A percentile compares a stretch with the other conserved stretches of the same genome.
phyloP scores from a whole-genome alignment of 2,888 invertebrate species.

The Sympetrum striolatum region DNA sequence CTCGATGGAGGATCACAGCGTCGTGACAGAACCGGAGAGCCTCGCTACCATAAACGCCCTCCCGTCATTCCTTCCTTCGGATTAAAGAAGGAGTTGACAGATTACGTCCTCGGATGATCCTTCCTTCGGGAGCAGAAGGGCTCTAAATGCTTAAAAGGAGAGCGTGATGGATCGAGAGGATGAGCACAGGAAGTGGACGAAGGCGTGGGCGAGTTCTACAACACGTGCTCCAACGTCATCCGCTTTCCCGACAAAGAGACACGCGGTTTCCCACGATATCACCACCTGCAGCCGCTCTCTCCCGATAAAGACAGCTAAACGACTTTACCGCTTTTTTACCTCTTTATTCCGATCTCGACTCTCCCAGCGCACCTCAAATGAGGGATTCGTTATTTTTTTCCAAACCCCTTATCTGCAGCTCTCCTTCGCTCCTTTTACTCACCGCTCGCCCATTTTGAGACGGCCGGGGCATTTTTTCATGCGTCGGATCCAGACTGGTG shows the following conservation, averaged over 20 bases:
- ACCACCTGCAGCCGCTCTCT: background rate
- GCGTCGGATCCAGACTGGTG: too few species aligned
- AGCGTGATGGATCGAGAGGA: background rate
- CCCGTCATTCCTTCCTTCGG: too few species aligned
- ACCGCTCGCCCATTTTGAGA: background rate
- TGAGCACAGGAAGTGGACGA: background rate
- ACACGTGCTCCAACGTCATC: background rate
- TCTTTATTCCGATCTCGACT: background rate
- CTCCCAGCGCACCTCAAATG: background rate
- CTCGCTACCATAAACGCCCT: too few species aligned
- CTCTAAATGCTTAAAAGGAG: background rate
- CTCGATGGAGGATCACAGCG: too few species aligned
- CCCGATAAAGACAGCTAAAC: background rate
- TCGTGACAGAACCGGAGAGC: too few species aligned
- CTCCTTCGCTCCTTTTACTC: background rate
- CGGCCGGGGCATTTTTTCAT: too few species aligned
- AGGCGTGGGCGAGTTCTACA: background rate
- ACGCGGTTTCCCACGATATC: constrained; percentile 20
- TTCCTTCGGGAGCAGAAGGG: too few species aligned
- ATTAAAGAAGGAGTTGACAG: too few species aligned
- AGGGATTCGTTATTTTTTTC: too few species aligned
- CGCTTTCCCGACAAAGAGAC: background rate
- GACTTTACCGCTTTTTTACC: background rate
- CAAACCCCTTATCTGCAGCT: background rate
- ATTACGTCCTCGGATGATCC: too few species aligned